phyloP scores from a whole-genome alignment of 53 echinoderm and acorn worm species.

The Luidia sarsii region DNA sequence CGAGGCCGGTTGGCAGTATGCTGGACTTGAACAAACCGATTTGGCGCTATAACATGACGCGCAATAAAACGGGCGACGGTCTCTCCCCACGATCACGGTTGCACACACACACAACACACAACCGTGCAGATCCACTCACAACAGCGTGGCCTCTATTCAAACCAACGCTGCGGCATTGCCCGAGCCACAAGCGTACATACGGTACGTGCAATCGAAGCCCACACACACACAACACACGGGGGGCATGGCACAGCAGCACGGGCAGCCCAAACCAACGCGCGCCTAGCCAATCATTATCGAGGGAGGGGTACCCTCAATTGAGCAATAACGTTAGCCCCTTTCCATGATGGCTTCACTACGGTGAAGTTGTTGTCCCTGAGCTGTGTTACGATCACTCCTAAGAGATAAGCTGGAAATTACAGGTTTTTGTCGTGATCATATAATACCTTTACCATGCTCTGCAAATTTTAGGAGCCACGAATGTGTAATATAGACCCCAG shows the following conservation, averaged over 20 bases:
- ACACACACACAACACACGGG: not conserved
- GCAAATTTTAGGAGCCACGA: no score
- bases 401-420: no score
- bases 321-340: conserved; percentile 26
- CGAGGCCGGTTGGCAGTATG: not conserved
- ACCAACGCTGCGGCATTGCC: not conserved
- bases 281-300: conserved; percentile 54
- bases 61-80: conserved; percentile 28
- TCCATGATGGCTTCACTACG: not conserved
- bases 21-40: conserved; percentile 50
- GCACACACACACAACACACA: not conserved
- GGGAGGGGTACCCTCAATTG: conserved; percentile 53
- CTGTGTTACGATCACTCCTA: no score
- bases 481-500: no score
- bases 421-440: no score
- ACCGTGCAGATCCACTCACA: not conserved
- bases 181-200: not conserved
- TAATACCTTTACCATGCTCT: not conserved
- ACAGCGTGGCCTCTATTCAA: not conserved
- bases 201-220: not conserved
- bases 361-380: not conserved
- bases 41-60: conserved; percentile 50
- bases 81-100: no score
- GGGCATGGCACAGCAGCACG: conserved; percentile 6
- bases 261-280: conserved; percentile 18